These are phyloP conservation scores for Stictonetta naevosa DNA, from an alignment of 2,113 vertebrate genomes.

Conservation along the genomic window DNA sequence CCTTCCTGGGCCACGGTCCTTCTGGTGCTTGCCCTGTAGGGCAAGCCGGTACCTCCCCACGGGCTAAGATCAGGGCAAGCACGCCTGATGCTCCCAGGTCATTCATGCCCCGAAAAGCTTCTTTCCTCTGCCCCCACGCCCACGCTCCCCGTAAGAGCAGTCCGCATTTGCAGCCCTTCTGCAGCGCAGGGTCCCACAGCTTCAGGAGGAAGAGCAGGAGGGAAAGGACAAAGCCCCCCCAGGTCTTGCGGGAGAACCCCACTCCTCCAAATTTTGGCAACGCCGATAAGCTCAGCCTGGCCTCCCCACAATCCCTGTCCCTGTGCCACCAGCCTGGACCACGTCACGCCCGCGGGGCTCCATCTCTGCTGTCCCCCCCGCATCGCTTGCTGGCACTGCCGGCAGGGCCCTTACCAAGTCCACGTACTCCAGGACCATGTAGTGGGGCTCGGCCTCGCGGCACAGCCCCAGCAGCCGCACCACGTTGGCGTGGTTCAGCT, in stretches of 20 bases:
- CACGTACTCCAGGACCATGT: slow-evolving; percentile 95
- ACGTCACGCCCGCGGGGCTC: background rate
- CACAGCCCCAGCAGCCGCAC: slow-evolving; percentile 91
- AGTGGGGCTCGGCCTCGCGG: slow-evolving; percentile 89
- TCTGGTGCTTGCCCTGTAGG: background rate
- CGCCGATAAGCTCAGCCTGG: background rate
- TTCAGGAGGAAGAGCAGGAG: background rate
- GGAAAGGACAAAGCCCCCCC: background rate
- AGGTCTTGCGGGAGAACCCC: background rate
- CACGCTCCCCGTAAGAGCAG: background rate
- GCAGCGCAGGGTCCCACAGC: background rate
- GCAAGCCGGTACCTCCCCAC: background rate
- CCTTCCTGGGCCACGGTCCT: background rate
- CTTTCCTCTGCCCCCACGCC: background rate
- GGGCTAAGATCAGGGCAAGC: background rate
- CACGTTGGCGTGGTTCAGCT: slow-evolving; percentile 89
- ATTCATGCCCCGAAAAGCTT: background rate
- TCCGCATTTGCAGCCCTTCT: background rate
- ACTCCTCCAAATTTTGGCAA: background rate
- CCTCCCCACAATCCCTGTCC: background rate
- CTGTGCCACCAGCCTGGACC: background rate
- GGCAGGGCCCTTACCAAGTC: slow-evolving; percentile 86
- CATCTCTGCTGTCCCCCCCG: accelerated
- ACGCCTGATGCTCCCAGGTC: background rate
- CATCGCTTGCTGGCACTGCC: background rate